A percentile compares a stretch with the other conserved stretches of the same genome.
Evolutionary conservation across 2,113 vertebrate genomes (phyloP).

Genomic region (Macquaria australasica): DNA sequence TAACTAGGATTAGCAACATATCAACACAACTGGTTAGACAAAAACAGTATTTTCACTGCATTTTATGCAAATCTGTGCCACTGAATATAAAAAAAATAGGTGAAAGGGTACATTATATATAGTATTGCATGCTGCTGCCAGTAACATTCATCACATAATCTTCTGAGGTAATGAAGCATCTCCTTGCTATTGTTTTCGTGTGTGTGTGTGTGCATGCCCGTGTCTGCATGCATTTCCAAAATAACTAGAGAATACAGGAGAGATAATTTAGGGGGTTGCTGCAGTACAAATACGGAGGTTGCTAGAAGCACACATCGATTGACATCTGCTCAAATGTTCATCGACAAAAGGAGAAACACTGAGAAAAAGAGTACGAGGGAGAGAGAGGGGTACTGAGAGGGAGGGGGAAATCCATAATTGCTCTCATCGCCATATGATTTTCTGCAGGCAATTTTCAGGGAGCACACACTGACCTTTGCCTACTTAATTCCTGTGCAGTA

Average conservation of each 20-base stretch:
- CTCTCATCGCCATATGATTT: slow-evolving; percentile 86
- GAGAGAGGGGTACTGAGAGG: slow-evolving; percentile 62
- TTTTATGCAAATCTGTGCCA: slow-evolving; percentile 3
- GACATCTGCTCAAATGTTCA: slow-evolving; percentile 83
- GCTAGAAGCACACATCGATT: slow-evolving; percentile 79
- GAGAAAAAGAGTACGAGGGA: slow-evolving; percentile 62
- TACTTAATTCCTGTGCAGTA: slow-evolving; percentile 86
- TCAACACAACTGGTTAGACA: slow-evolving; percentile 29
- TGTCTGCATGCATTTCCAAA: slow-evolving; percentile 58
- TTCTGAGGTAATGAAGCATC: slow-evolving; percentile 65
- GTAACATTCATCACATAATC: slow-evolving; percentile 59
- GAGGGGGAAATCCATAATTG: slow-evolving; percentile 83
- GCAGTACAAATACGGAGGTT: slow-evolving; percentile 75
- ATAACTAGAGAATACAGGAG: slow-evolving; percentile 60
- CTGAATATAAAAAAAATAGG: slow-evolving; percentile 17
- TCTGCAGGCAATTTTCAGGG: slow-evolving; percentile 83
- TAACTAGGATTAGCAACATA: slow-evolving; percentile 42
- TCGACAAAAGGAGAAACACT: slow-evolving; percentile 77
- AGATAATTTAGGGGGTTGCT: slow-evolving; percentile 70
- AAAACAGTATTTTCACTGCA: slow-evolving; percentile 24
- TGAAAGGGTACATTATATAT: slow-evolving; percentile 13
- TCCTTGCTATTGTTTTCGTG: slow-evolving; percentile 57
- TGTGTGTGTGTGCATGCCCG: too few relatives aligned
- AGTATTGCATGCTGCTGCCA: slow-evolving; percentile 23
- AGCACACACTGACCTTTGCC: slow-evolving; percentile 85